Conservation (phyloP, 1,140 invertebrate species). For the Eueides isabella region DNA sequence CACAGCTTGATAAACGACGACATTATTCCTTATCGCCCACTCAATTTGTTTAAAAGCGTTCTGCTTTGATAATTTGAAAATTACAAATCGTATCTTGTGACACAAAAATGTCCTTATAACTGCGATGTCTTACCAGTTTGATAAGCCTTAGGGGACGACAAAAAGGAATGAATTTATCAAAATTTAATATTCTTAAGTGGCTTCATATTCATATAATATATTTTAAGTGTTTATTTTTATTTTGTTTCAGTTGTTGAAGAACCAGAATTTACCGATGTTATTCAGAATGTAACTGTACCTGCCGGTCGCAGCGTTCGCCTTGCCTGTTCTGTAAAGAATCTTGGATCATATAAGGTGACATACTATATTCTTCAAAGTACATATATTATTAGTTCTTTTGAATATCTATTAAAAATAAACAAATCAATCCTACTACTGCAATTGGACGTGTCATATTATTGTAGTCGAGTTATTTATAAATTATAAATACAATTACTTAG, state of each 20-base stretch:
- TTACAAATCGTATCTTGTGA: conserved; percentile 80
- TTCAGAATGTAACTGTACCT: conserved; percentile 88
- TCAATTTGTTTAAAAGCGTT: conserved; percentile 82
- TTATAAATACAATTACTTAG: too few species aligned
- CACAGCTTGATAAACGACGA: conserved; percentile 79
- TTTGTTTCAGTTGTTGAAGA: conserved; percentile 85
- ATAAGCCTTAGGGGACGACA: conserved; percentile 54
- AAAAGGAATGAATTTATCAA: conserved; percentile 30
- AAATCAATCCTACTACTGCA: not conserved
- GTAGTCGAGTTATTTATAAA: too few species aligned
- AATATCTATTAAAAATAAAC: not conserved
- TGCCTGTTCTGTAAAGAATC: conserved; percentile 94
- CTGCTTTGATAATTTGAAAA: conserved; percentile 81
- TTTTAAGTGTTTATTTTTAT: conserved; percentile 17
- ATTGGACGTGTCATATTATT: too few species aligned
- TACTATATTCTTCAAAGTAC: not conserved
- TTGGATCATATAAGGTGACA: conserved; percentile 91
- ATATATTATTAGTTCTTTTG: not conserved
- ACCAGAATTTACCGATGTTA: conserved; percentile 87
- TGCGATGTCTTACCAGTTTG: conserved; percentile 60
- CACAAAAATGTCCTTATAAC: conserved; percentile 76
- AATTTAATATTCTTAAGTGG: conserved; percentile 20
- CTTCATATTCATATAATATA: conserved; percentile 20
- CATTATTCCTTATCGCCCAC: conserved; percentile 82
- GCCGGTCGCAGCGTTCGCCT: conserved; percentile 93